These are phyloP conservation scores for Panthera tigris DNA, from an alignment of 2,113 vertebrate genomes.

Conservation along the genomic window DNA sequence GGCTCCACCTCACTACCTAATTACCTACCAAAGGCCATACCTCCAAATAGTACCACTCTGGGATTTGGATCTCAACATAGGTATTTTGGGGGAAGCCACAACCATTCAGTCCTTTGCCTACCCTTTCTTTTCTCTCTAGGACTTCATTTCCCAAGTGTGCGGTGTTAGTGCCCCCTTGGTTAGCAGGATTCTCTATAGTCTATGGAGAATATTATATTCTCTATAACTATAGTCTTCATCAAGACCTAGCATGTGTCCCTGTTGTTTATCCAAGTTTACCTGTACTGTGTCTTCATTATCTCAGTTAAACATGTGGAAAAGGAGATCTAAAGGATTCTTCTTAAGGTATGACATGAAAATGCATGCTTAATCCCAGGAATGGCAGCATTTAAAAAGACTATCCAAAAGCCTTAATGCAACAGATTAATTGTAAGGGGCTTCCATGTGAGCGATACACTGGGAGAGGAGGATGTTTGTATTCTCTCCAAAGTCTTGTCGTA, in stretches of 20 bases:
- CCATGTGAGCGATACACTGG: not conserved
- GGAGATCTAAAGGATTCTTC: not conserved
- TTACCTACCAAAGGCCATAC: not conserved
- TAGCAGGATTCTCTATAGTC: not conserved
- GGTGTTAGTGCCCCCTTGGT: fast-evolving
- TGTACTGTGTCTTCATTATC: not conserved
- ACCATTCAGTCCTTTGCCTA: not conserved
- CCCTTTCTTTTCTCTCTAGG: not conserved
- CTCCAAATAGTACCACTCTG: not conserved
- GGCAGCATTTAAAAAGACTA: not conserved
- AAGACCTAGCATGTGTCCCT: not conserved
- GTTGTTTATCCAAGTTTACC: not conserved
- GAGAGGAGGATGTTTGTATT: not conserved
- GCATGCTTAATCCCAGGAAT: not conserved
- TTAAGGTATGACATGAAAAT: not conserved
- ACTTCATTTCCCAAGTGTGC: not conserved
- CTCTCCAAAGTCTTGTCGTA: not conserved
- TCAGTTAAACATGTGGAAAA: not conserved
- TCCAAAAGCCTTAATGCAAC: not conserved
- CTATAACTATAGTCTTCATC: not conserved
- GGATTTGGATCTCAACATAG: not conserved
- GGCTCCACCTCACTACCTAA: not conserved
- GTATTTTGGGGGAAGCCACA: not conserved
- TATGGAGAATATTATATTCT: no score
- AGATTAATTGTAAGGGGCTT: not conserved